Evolutionary conservation across 2,113 vertebrate species (phyloP).

Genomic region (Callochromis pleurospilus): DNA sequence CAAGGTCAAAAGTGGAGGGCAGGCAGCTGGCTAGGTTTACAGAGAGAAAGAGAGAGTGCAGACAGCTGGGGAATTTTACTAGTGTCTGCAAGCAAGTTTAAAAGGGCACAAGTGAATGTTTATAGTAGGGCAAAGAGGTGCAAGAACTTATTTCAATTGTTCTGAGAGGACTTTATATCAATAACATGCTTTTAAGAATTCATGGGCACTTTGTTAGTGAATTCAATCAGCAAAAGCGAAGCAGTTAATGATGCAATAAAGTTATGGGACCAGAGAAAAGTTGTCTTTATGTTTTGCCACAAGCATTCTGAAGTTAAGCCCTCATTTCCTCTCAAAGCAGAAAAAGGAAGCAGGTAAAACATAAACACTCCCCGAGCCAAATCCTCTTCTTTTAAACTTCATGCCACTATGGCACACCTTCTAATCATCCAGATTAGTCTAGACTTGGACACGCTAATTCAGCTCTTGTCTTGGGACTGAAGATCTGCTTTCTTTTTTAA

Average conservation of each 20-base stretch:
- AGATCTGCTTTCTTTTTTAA: not conserved
- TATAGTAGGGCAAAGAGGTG: conserved; percentile 36
- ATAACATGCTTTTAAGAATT: not conserved
- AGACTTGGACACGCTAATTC: not conserved
- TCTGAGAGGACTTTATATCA: not conserved
- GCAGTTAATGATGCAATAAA: not conserved
- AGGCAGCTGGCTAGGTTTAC: conserved; percentile 64
- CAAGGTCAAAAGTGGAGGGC: conserved; percentile 64
- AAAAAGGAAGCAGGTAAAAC: conserved; percentile 22
- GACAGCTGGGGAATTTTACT: conserved; percentile 60
- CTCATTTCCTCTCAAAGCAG: not conserved
- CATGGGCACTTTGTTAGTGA: not conserved
- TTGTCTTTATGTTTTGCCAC: not conserved
- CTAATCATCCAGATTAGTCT: conserved; percentile 11
- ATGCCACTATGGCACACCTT: not conserved
- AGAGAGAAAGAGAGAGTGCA: conserved; percentile 32
- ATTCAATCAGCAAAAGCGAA: not conserved
- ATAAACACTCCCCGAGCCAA: not conserved
- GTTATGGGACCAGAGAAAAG: not conserved
- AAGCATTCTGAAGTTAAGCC: not conserved
- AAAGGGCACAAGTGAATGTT: conserved; percentile 59
- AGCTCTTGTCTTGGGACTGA: not conserved
- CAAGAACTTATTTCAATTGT: conserved; percentile 42
- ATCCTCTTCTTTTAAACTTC: not conserved
- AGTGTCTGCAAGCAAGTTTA: conserved; percentile 54